Evolutionary conservation across 2,888 invertebrate species (phyloP), one percentile per base, ranked within the genome.

Genomic region (Tetrapedia diversipes): DNA sequence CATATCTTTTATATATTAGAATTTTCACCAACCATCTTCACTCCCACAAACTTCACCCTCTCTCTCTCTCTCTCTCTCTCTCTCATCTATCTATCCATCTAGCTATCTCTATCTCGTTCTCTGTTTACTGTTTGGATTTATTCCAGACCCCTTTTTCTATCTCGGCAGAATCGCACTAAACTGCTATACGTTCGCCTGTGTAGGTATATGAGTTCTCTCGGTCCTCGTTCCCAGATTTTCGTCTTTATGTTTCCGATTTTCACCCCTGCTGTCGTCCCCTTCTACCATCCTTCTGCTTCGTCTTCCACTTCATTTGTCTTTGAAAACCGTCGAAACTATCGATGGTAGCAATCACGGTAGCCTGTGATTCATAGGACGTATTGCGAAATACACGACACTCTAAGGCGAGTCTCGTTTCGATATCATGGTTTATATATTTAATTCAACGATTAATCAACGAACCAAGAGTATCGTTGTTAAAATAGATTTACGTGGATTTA

Each of bases 1-100:
- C 90, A 90, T 90, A 91, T 91, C 90, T 90, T 90, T 91, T 90
- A 89, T 90, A 90, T 88, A 90, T 89, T 89, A 88, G 88, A 89
- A 90, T 88, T 90, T 87, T 87, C 89, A 81, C 86, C 83, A 77
- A 77, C 81, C 67, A 64, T 54, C 68, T n/a, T n/a, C 67, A 64
- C 65, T 69, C 65, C 75, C 74, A 54, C 72, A 61, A 74, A 41
- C 74, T 68, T 37, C 47, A 10, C n/a, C 19, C 8, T 45, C 34
- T 16, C n/a, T 41, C 47, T 34, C 19, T 24, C 45, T 19, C 16
- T 24, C 19, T 24, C 22, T 14, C n/a, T 64, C 51, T 37, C n/a
- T 54, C 47, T 7, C 19, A 43, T 16, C 0, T 14, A 6, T 47
- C 14, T 45, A 45, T 45, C 19, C 6, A 45, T 24, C 24, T 49